Evolutionary conservation across 30 jellyfish, hydroid and myxozoan genomes (phyloP).

Genomic region (Hydractinia echinata): DNA sequence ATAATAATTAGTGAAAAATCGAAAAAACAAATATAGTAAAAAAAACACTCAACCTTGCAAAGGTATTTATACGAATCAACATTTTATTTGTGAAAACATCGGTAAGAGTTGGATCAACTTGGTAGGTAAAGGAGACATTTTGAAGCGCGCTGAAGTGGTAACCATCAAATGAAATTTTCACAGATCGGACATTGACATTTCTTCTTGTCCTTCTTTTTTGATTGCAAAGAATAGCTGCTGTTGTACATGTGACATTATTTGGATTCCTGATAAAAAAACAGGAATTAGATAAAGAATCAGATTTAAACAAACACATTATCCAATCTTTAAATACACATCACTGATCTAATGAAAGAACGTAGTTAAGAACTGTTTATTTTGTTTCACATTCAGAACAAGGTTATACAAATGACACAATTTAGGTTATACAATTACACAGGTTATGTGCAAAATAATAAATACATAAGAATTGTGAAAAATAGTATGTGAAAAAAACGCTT

Average conservation of each 20-base stretch:
- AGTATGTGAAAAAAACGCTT: too few relatives aligned
- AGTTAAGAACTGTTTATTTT: too few relatives aligned
- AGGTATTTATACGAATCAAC: slow-evolving; percentile 32
- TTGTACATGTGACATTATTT: background rate
- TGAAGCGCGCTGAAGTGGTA: slow-evolving; percentile 25
- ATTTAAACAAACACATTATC: too few relatives aligned
- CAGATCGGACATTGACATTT: slow-evolving; percentile 22
- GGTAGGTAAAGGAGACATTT: slow-evolving; percentile 33
- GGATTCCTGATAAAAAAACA: slow-evolving; percentile 2
- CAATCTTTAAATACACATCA: too few relatives aligned
- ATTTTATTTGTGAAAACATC: slow-evolving; percentile 49
- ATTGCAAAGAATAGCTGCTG: slow-evolving; percentile 24
- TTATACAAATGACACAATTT: too few relatives aligned
- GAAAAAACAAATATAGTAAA: slow-evolving; percentile 3
- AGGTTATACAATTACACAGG: too few relatives aligned
- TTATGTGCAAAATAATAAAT: too few relatives aligned
- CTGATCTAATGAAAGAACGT: too few relatives aligned
- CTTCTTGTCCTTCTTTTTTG: slow-evolving; percentile 44
- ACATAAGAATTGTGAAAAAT: too few relatives aligned
- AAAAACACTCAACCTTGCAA: slow-evolving; percentile 36
- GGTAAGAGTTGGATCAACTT: slow-evolving; percentile 56
- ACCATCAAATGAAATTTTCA: slow-evolving; percentile 54
- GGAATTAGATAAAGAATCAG: too few relatives aligned
- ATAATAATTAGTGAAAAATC: background rate
- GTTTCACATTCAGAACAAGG: too few relatives aligned